Conservation (phyloP, 1,140 invertebrate species). For the Coboldia fuscipes region DNA sequence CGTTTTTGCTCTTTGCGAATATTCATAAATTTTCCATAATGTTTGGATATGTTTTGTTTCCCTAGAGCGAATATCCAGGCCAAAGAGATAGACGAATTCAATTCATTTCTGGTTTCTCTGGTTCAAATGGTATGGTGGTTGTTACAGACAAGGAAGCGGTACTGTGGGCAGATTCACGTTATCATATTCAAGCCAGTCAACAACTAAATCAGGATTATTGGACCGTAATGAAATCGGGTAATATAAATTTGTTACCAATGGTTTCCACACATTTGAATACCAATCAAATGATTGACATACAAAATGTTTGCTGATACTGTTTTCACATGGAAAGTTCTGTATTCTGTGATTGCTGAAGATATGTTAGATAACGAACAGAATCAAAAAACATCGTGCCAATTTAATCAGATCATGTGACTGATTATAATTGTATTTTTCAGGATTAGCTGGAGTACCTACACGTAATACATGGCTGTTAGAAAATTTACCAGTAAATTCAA, state of each 20-base stretch:
- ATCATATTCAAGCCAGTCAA: constrained; percentile 54
- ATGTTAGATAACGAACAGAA: neutral
- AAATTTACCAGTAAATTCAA: constrained; percentile 39
- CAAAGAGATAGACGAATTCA: constrained; percentile 49
- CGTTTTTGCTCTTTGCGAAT: neutral
- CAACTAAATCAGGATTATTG: constrained; percentile 34
- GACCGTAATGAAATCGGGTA: constrained; percentile 37
- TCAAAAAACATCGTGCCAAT: neutral
- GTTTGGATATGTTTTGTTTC: neutral
- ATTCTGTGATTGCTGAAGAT: neutral
- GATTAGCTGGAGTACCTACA: constrained; percentile 33
- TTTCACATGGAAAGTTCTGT: neutral
- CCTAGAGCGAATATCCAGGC: constrained; percentile 74
- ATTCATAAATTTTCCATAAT: neutral
- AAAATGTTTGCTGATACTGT: neutral
- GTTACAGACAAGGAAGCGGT: constrained; percentile 53
- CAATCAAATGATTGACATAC: neutral
- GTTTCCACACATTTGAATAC: neutral
- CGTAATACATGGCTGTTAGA: constrained; percentile 47
- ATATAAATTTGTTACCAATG: neutral
- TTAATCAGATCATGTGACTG: neutral
- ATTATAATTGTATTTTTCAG: constrained; percentile 7
- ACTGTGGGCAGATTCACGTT: constrained; percentile 86
- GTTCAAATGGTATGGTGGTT: constrained; percentile 63
- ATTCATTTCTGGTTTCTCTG: constrained; percentile 65